Base-by-base conservation (phyloP, 2,797 vertebrate genomes). In the Tamandua tetradactyla region DNA sequence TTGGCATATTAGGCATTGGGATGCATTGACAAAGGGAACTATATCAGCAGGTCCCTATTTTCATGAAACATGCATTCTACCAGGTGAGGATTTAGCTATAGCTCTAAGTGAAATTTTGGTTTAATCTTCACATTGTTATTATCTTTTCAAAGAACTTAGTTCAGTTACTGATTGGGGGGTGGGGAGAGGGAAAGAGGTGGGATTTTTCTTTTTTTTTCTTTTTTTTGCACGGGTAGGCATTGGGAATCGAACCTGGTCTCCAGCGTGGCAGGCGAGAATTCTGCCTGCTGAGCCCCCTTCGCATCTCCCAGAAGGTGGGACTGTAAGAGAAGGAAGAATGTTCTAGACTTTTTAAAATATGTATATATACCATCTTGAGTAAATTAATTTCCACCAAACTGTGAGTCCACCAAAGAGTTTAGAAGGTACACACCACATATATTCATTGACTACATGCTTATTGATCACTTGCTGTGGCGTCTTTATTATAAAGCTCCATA, bases 131-230 rank as follows among this genome's bases (percentile, higher is more conserved):
- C 35, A 71, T 81, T 91, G 35, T 94, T 69, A 82, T 37, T 7
- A 69, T 87, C 89, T 87, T 47, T 74, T n/a, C 42, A 90, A 79
- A 82, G 86, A 22, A 74, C 23, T 87, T 87, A 95, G 93, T 59
- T 68, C 40, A 91, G n/a, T 55, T 89, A 92, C n/a, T 47, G 87
- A 87, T 10, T 84, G 44, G 59, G 59, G 66, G 89, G 27, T n/a
- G n/a, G n/a, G 27, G 49, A 13, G 11, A 44, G 3, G 44, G 87
- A 68, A 91, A 22, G 35, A 93, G 23, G 7, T 40, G 6, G 42
- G 25, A 76, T 87, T 52, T 47, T 47, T 47, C 7, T 7, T 11
- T 47, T 47, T 47, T 47, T 47, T 47, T 47, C n/a, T 47, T 47
- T 47, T 47, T 47, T 44, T 44, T 44, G 11, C n/a, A n/a, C n/a